Evolutionary conservation across 2,797 vertebrate genomes (phyloP), one percentile per base, ranked within the genome.

Genomic region (Pangasius larnaudii): DNA sequence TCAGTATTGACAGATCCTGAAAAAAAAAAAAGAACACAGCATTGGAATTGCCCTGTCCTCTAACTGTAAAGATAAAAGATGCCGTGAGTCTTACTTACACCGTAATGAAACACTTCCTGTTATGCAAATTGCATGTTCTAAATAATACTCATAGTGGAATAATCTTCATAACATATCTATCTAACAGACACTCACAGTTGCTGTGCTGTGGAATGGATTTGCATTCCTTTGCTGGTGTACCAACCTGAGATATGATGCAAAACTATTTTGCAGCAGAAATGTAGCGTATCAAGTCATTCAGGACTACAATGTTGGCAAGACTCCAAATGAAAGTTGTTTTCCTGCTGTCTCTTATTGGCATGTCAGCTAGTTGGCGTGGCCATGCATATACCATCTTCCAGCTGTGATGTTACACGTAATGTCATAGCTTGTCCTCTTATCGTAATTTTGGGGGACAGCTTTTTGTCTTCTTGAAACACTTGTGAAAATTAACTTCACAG

Each of bases 241-340:
- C 49, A 69, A 69, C 63, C n/a, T 84, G n/a, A 53, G 63, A 53
- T 36, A 36, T 53, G 19, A n/a, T 8, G 46, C 46, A 69, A 53
- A 46, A 5, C 46, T 33, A 10, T 65, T 67, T 67, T 67, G 33
- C 39, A 49, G 16, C n/a, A 22, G 42, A 83, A 33, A 81, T 63
- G n/a, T 67, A 84, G 59, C 9, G 5, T 10, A 65, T 83, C 81
- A 11, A 51, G 81, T 53, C n/a, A 67, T 51, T 69, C 81, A 84
- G 9, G 5, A 33, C 58, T 46, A 30, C 6, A 63, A 22, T 63
- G 24, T 53, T 36, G 46, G n/a, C n/a, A 33, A 84, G n/a, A n/a
- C 13, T 69, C n/a, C n/a, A 51, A 67, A 53, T 19, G n/a, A 84
- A 69, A 33, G 4, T 9, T 49, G 33, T n/a, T 33, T 9, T 6